Conservation (phyloP, 2,888 invertebrate genomes). For the Cactoblastis cactorum region DNA sequence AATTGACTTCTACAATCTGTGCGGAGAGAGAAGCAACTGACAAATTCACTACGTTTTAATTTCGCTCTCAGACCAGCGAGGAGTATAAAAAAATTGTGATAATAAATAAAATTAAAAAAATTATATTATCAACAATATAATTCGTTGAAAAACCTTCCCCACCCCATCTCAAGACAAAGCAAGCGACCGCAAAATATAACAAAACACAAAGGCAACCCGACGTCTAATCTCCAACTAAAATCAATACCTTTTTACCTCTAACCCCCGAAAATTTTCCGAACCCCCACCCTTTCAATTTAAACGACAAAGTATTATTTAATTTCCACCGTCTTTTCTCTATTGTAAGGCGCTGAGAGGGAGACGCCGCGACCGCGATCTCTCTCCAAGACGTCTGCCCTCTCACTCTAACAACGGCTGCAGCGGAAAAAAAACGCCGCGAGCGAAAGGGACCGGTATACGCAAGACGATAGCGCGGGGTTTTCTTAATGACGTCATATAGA, state of each 20-base stretch:
- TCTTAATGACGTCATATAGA: constrained; percentile 78
- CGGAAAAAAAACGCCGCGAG: constrained; percentile 36
- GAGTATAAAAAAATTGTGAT: no score
- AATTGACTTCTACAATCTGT: no score
- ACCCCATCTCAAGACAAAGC: constrained; percentile 13
- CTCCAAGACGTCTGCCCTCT: constrained; percentile 56
- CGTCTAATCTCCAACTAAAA: constrained; percentile 67
- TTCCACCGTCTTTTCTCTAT: constrained; percentile 75
- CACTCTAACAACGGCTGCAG: constrained; percentile 30
- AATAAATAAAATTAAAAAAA: neutral
- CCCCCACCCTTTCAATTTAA: constrained; percentile 66
- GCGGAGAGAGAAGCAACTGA: no score
- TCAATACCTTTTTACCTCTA: constrained; percentile 75
- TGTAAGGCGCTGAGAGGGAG: constrained; percentile 65
- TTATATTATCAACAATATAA: neutral
- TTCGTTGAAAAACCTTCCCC: constrained; percentile 2
- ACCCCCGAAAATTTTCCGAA: constrained; percentile 68
- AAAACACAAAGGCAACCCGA: constrained; percentile 40
- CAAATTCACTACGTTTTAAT: no score
- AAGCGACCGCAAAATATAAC: constrained; percentile 33
- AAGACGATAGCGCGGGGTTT: constrained; percentile 67
- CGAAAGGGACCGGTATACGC: constrained; percentile 56
- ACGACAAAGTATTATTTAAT: constrained; percentile 80
- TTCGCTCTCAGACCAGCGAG: no score
- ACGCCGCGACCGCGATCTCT: constrained; percentile 34